Evolutionary conservation across 1,140 invertebrate genomes (phyloP), one percentile per base, ranked within the genome.

Genomic region (Neodiprion pinetum): DNA sequence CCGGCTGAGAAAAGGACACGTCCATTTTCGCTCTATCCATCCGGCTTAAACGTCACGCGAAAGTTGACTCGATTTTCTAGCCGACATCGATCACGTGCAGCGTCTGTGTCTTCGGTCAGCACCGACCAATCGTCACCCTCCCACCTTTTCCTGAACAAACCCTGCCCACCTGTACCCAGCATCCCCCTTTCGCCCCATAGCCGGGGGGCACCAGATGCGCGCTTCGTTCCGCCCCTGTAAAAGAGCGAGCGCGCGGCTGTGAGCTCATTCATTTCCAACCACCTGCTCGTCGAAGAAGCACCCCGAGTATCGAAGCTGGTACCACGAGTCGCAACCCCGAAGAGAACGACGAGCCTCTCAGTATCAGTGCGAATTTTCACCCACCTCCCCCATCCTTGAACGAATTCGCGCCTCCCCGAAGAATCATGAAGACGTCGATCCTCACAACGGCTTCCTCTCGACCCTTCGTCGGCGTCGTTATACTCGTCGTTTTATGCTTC

Each of bases 231-330:
- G 75, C 71, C 79, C 76, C 74, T 76, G 80, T 80, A 81, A 83
- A 85, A 84, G 81, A 82, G 77, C 74, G 76, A 74, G 70, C 80
- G 81, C 81, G 76, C 80, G 67, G 75, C 81, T 72, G 77, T 61
- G 75, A 78, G 72, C 75, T 79, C 82, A 80, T 84, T 85, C 84
- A 86, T 80, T 86, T 79, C 81, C 78, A 85, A 86, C 76, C 80
- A 83, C 83, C 80, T 81, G 83, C 78, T 83, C 79, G 82, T 68
- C 76, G 78, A 74, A 74, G 79, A 79, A 82, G 67, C 83, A 83
- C 85, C 81, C 53, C 9, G 53, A 61, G n/a, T 61, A 61, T 61
- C n/a, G 53, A 61, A 61, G 53, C 11, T 14, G 3, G n/a, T 61
- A 61, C 53, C 9, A 17, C 11, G n/a, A 61, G 28, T 40, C 28